A percentile compares a stretch with the other conserved stretches of the same genome.
Evolutionary conservation across 1,140 invertebrate species (phyloP).

Genomic region (Panagrolaimus sp.): DNA sequence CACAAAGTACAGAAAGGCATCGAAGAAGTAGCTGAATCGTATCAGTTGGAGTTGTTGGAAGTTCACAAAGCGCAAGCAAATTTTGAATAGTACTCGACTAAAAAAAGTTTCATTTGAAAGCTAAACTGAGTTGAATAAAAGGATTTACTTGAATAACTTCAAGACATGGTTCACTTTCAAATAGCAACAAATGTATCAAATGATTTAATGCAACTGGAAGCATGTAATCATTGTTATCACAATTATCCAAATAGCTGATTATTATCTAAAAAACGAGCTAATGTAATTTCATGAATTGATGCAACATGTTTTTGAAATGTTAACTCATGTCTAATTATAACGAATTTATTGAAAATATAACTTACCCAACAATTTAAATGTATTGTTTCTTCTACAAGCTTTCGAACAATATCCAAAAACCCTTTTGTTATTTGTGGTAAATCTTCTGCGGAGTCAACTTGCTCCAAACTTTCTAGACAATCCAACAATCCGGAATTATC

Average conservation of each 20-base stretch:
- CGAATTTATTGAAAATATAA: too few relatives aligned
- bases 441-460: not conserved
- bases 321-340: too few relatives aligned
- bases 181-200: not conserved
- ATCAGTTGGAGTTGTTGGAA: not conserved
- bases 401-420: conserved; percentile 1
- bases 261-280: conserved; percentile 3
- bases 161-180: conserved; percentile 3
- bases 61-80: not conserved
- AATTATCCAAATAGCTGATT: conserved; percentile 6
- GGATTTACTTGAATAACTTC: not conserved
- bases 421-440: conserved; percentile 8
- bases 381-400: not conserved
- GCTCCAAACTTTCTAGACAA: not conserved
- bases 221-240: conserved; percentile 6
- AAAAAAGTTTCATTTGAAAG: too few relatives aligned
- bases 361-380: conserved; percentile 8
- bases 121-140: too few relatives aligned
- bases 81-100: not conserved
- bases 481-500: not conserved
- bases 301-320: too few relatives aligned
- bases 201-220: conserved; percentile 9
- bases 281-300: too few relatives aligned
- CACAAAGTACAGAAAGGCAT: not conserved
- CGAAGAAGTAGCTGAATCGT: not conserved